Conservation (phyloP, 1,140 invertebrate species). For the Bradysia coprophila region DNA sequence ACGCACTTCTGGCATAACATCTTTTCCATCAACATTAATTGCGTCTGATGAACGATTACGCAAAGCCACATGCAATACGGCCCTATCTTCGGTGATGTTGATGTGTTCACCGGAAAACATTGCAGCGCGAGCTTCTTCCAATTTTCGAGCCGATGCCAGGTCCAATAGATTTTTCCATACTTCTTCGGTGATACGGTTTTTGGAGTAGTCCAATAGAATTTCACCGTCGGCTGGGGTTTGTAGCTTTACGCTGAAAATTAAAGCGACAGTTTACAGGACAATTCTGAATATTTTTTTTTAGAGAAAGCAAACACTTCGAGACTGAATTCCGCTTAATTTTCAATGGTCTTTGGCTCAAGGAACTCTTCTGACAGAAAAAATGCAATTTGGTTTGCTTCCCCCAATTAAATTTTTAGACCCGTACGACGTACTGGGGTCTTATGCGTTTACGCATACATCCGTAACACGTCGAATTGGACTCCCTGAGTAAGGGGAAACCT, state of each 20-base stretch:
- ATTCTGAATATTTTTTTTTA: not conserved
- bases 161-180: conserved; percentile 56
- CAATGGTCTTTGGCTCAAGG: not conserved
- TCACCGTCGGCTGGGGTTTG: conserved; percentile 65
- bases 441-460: too few species aligned
- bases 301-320: not conserved
- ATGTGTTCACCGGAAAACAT: conserved; percentile 95
- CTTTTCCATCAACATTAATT: conserved; percentile 72
- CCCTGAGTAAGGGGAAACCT: too few species aligned
- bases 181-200: conserved; percentile 77
- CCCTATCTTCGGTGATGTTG: conserved; percentile 93
- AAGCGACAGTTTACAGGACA: not conserved
- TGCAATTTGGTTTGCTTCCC: too few species aligned
- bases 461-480: too few species aligned
- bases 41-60: conserved; percentile 64
- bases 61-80: conserved; percentile 89
- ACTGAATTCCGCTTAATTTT: not conserved
- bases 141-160: conserved; percentile 63
- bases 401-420: too few species aligned
- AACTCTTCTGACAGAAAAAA: too few species aligned
- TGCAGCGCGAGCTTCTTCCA: conserved; percentile 69
- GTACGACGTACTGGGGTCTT: too few species aligned
- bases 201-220: conserved; percentile 87
- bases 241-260: conserved; percentile 43
- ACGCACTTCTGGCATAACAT: conserved; percentile 91